A percentile compares a stretch with the other conserved stretches of the same genome.
Conservation (phyloP, 2,888 invertebrate species). For the Stenoptilia bipunctidactyla region DNA sequence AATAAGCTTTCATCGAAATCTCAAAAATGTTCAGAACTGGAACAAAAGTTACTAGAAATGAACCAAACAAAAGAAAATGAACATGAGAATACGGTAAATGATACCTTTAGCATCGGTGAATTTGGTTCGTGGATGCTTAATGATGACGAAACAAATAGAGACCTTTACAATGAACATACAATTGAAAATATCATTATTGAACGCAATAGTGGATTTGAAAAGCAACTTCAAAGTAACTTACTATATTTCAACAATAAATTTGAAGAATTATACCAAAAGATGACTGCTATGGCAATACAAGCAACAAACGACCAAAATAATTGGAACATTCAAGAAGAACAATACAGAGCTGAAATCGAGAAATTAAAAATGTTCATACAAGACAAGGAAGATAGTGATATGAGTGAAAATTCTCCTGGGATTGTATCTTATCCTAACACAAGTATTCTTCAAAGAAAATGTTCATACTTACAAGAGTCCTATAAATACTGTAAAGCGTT, state of each 20-base stretch:
- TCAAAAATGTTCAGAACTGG: conserved; percentile 37
- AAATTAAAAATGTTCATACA: conserved; percentile 36
- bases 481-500: conserved; percentile 55
- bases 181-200: conserved; percentile 29
- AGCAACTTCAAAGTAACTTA: conserved; percentile 40
- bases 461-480: conserved; percentile 49
- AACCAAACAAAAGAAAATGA: conserved; percentile 22
- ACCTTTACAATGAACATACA: conserved; percentile 30
- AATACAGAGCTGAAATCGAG: conserved; percentile 54
- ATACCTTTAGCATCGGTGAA: conserved; percentile 24
- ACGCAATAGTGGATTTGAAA: conserved; percentile 34
- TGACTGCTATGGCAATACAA: conserved; percentile 47
- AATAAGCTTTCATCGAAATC: conserved; percentile 42
- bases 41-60: conserved; percentile 37
- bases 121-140: conserved; percentile 46
- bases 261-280: conserved; percentile 49
- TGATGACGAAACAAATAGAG: conserved; percentile 17
- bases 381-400: conserved; percentile 37
- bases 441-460: conserved; percentile 43
- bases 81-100: conserved; percentile 8
- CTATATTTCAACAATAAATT: conserved; percentile 57
- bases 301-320: conserved; percentile 49
- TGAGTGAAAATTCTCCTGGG: conserved; percentile 49
- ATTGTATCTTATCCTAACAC: conserved; percentile 28
- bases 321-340: conserved; percentile 55